phyloP scores from a whole-genome alignment of 2,113 vertebrate genomes.

The Eubucco bourcierii region DNA sequence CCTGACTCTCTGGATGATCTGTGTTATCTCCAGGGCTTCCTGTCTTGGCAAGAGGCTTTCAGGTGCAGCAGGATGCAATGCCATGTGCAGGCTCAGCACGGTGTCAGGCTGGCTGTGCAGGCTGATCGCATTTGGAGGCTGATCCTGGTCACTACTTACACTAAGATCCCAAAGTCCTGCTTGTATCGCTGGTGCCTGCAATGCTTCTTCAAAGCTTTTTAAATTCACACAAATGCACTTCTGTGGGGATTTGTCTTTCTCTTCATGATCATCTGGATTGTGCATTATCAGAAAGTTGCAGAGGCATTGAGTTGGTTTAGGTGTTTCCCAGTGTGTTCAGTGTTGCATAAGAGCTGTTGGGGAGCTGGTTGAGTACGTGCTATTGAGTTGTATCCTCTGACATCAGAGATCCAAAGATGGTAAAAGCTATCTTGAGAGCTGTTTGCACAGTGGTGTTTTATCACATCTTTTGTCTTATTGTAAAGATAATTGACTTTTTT shows the following conservation, averaged over 20 bases:
- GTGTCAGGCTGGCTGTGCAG: no score
- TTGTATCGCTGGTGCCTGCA: not conserved
- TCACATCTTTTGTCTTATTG: not conserved
- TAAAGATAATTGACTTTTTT: not conserved
- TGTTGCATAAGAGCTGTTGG: not conserved
- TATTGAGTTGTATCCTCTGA: not conserved
- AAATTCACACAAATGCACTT: not conserved
- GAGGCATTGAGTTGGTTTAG: not conserved
- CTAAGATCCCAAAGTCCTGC: accelerated
- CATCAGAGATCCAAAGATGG: not conserved
- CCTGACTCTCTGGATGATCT: no score
- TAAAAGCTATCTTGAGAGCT: not conserved
- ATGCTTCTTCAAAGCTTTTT: not conserved
- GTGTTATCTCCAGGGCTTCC: no score
- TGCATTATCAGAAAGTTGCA: not conserved
- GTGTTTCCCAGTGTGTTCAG: not conserved
- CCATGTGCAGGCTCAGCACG: no score
- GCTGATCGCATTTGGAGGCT: no score
- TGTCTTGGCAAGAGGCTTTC: no score
- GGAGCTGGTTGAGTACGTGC: not conserved
- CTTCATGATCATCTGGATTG: not conserved
- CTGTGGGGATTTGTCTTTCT: not conserved
- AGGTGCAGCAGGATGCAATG: no score
- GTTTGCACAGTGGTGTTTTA: not conserved
- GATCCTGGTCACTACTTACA: not conserved